These are phyloP conservation scores for Characodon lateralis DNA, from an alignment of 2,797 vertebrate genomes.

Conservation along the genomic window DNA sequence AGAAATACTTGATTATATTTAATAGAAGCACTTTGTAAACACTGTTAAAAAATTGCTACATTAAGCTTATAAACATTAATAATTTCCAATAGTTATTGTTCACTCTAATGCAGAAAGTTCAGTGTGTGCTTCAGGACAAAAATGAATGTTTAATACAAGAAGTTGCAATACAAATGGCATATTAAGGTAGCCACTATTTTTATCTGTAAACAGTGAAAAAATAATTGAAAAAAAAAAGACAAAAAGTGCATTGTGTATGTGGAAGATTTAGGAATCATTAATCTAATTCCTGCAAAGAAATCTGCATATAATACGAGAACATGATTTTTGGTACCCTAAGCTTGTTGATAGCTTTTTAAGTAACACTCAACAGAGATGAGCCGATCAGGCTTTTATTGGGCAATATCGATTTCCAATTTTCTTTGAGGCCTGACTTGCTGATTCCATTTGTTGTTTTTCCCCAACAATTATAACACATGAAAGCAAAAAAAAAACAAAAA, in stretches of 20 bases:
- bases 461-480: background rate
- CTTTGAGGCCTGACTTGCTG: background rate
- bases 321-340: background rate
- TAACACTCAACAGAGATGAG: background rate
- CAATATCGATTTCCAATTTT: background rate
- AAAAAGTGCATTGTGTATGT: background rate
- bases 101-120: constrained; percentile 34
- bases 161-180: constrained; percentile 19
- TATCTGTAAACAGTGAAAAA: background rate
- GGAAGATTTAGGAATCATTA: background rate
- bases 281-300: background rate
- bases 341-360: background rate
- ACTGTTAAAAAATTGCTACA: constrained; percentile 62
- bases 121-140: constrained; percentile 36
- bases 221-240: background rate
- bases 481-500: background rate
- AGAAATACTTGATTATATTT: constrained; percentile 45
- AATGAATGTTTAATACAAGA: constrained; percentile 29
- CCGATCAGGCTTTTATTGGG: background rate
- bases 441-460: background rate
- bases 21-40: constrained; percentile 68
- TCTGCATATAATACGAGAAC: background rate
- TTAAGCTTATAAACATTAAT: constrained; percentile 40
- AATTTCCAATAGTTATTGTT: constrained; percentile 27
- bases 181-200: constrained; percentile 14